phyloP scores from a whole-genome alignment of 2,113 vertebrate species.

The Lynx canadensis region DNA sequence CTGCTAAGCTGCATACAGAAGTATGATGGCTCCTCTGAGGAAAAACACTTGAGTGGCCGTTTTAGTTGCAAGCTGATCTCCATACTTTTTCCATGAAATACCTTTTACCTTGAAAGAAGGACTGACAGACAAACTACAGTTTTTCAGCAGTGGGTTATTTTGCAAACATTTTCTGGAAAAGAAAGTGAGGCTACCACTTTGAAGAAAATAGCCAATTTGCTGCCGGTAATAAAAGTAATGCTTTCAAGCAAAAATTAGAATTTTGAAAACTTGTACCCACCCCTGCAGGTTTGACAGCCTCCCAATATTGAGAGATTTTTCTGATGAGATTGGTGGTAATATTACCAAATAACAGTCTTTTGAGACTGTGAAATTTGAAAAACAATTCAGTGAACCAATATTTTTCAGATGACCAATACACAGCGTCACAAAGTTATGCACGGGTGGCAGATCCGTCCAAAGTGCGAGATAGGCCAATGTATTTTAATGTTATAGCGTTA shows the following conservation, averaged over 20 bases:
- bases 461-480: neutral
- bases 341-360: neutral
- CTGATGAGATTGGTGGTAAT: neutral
- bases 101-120: neutral
- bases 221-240: conserved; percentile 24
- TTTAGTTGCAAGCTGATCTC: neutral
- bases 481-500: neutral
- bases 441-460: neutral
- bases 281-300: neutral
- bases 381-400: neutral
- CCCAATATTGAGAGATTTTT: neutral
- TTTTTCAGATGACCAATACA: neutral
- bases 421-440: neutral
- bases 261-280: neutral
- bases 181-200: neutral
- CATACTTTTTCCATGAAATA: neutral
- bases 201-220: neutral
- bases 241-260: conserved; percentile 32
- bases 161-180: neutral
- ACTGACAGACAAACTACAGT: neutral
- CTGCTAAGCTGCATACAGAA: neutral
- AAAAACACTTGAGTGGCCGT: neutral
- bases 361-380: conserved; percentile 26
- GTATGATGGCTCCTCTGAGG: neutral
- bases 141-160: neutral